These are phyloP conservation scores for Drosophila carrolli DNA, from an alignment of 1,140 invertebrate genomes.

Conservation along the genomic window DNA sequence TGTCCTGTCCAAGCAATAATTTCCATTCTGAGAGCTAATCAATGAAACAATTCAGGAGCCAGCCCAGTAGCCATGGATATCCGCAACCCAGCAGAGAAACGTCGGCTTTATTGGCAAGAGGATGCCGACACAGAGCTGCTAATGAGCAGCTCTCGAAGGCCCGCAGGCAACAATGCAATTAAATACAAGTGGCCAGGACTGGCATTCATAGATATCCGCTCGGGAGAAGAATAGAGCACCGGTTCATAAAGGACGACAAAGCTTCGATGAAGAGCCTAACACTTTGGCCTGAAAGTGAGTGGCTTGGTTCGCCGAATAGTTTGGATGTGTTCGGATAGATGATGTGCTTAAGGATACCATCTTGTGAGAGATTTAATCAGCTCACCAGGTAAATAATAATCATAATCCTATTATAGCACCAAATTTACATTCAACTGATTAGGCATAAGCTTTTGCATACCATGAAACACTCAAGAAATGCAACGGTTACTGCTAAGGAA, in stretches of 20 bases:
- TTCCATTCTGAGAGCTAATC: constrained; percentile 45
- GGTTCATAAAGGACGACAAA: constrained; percentile 34
- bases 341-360: not conserved
- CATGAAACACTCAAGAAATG: no score
- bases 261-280: constrained; percentile 8
- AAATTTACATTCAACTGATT: not conserved
- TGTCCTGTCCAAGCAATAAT: constrained; percentile 33
- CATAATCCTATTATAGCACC: not conserved
- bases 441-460: not conserved
- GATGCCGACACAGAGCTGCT: constrained; percentile 19
- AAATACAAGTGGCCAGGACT: constrained; percentile 63
- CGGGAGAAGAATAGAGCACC: constrained; percentile 2
- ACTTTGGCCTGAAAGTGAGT: not conserved
- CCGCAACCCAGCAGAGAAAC: constrained; percentile 1
- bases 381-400: not conserved
- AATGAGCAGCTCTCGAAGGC: constrained; percentile 36
- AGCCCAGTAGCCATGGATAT: constrained; percentile 17
- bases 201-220: constrained; percentile 34
- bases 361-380: not conserved
- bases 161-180: constrained; percentile 56
- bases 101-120: not conserved
- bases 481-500: no score
- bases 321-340: not conserved
- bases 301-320: not conserved
- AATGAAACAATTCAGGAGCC: constrained; percentile 28